Evolutionary conservation across 2,113 vertebrate genomes (phyloP).

Genomic region (Carassius gibelio): DNA sequence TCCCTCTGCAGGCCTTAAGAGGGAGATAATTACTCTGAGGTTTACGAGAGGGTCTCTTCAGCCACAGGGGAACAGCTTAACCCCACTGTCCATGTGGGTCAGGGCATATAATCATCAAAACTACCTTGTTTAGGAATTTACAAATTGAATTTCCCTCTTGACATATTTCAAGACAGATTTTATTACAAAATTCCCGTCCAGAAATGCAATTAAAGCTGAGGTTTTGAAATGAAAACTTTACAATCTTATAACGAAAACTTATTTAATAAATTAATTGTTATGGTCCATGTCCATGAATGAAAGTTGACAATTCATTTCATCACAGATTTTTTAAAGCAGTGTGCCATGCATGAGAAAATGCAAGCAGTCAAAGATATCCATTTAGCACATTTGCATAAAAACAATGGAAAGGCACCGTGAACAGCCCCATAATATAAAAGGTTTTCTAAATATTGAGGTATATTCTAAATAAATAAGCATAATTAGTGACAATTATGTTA

Average conservation of each 20-base stretch:
- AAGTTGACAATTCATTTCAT: no score
- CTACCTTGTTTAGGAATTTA: background rate
- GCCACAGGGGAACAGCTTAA: slow-evolving; percentile 40
- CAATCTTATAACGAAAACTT: background rate
- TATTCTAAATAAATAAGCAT: background rate
- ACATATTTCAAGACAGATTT: background rate
- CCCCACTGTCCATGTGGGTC: slow-evolving; percentile 28
- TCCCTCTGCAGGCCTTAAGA: slow-evolving; percentile 7
- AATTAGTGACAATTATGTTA: background rate
- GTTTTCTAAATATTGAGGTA: background rate
- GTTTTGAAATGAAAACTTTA: background rate
- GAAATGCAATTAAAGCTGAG: background rate
- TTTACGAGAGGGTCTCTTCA: background rate
- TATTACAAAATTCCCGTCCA: background rate
- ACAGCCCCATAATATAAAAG: background rate
- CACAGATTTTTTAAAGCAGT: background rate
- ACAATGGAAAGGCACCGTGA: background rate
- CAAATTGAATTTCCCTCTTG: background rate
- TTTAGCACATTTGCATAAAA: background rate
- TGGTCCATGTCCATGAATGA: background rate
- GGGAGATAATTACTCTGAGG: slow-evolving; percentile 25
- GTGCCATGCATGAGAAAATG: background rate
- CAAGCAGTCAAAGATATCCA: background rate
- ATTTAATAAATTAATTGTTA: background rate
- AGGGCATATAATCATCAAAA: background rate